Evolutionary conservation across 2,113 vertebrate species (phyloP), one percentile per base, ranked within the genome.

Genomic region (Pandion haliaetus): DNA sequence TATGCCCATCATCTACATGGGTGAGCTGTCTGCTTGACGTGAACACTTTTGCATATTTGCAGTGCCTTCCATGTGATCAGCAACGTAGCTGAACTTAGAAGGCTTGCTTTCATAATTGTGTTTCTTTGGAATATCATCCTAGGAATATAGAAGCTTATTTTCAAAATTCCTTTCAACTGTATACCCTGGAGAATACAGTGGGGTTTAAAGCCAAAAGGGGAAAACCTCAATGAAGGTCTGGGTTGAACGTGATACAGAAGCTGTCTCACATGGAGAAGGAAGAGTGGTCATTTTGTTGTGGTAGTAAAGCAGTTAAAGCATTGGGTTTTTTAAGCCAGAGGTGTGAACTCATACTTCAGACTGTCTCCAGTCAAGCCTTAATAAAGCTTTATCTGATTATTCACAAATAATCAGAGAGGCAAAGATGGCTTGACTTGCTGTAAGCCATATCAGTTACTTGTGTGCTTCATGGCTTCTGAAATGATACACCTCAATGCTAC

Each of bases 401-500:
- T 87, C 29, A 15, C 23, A 54, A 54, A 54, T 29, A 54, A 54
- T 89, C 24, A 17, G 28, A 93, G 19, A 50, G 45, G 70, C 73
- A 73, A 44, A 49, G 13, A 36, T 62, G 31, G 19, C 65, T 74
- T 38, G 69, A 55, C 31, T 20, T 74, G n/a, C 25, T 90, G 32
- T 55, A 67, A 95, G 25, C n/a, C 18, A 2, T 62, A 28, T 52
- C 38, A 55, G 29, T 25, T 88, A 36, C 28, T 57, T 57, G 12
- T 36, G 34, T 82, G 26, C 40, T 77, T 77, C 17, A 6, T 47
- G 20, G 47, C 42, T 81, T 69, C 57, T 67, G 65, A 55, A 45
- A 36, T 17, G 4, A 18, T 31, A 10, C 0, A 0, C 10, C 29
- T 82, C n/a, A 14, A 5, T 10, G 12, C 32, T 71, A 3, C 32